phyloP scores from a whole-genome alignment of 2,113 vertebrate genomes.

The Neotoma lepida region DNA sequence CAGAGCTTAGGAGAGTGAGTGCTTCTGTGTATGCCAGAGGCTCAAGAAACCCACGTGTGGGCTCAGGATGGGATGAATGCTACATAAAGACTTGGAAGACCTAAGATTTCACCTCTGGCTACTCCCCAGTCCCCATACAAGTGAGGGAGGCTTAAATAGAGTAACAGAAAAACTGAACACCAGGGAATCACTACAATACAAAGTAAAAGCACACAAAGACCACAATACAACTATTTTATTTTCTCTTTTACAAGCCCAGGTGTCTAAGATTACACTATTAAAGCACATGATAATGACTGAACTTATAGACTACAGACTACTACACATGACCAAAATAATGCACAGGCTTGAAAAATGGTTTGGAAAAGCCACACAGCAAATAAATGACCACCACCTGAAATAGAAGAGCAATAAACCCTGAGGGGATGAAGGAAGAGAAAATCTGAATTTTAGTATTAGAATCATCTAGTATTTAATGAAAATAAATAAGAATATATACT shows the following conservation, averaged over 20 bases:
- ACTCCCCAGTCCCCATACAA: not conserved
- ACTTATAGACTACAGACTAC: not conserved
- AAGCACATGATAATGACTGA: not conserved
- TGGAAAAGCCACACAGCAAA: not conserved
- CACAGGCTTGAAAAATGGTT: not conserved
- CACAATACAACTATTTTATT: not conserved
- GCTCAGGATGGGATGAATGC: not conserved
- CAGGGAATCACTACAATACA: not conserved
- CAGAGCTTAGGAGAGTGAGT: not conserved
- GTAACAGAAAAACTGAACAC: not conserved
- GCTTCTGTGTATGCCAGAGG: not conserved
- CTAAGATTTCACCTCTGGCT: not conserved
- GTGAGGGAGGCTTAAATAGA: not conserved
- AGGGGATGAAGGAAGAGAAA: not conserved
- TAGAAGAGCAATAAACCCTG: not conserved
- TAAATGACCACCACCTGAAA: not conserved
- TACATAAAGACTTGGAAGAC: not conserved
- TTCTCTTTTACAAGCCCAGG: not conserved
- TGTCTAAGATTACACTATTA: not conserved
- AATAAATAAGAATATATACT: not conserved
- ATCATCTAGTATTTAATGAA: not conserved
- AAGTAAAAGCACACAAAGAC: not conserved
- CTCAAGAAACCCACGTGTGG: not conserved
- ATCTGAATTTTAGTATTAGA: not conserved
- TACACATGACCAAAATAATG: not conserved